These are phyloP conservation scores for Heteronetta atricapilla DNA, from an alignment of 2,113 vertebrate species.

Conservation along the genomic window DNA sequence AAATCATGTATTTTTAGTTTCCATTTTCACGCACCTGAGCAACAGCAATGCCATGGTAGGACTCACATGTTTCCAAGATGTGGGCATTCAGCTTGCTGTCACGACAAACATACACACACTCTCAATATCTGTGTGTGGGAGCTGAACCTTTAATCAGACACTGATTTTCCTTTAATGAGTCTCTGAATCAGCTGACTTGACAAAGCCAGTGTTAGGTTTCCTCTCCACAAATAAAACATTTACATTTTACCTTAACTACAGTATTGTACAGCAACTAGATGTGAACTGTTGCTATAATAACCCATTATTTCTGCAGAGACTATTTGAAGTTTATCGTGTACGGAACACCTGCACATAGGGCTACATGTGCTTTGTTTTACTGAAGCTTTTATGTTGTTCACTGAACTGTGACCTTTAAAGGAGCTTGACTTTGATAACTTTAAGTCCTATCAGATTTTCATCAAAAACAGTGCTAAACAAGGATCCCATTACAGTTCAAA, in stretches of 20 bases:
- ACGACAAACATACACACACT: accelerated
- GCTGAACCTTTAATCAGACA: neutral
- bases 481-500: slow-evolving; percentile 7
- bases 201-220: slow-evolving; percentile 14
- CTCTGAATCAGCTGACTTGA: neutral
- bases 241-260: slow-evolving; percentile 24
- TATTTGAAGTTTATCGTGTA: slow-evolving; percentile 7
- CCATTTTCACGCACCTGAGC: neutral
- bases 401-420: slow-evolving; percentile 59
- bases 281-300: slow-evolving; percentile 13
- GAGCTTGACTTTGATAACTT: slow-evolving; percentile 38
- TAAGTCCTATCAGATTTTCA: slow-evolving; percentile 37
- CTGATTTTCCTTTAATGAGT: neutral
- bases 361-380: slow-evolving; percentile 35
- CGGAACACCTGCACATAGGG: neutral
- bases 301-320: slow-evolving; percentile 9
- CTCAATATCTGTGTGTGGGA: neutral
- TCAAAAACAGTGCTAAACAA: slow-evolving; percentile 17
- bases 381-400: slow-evolving; percentile 54
- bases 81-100: neutral
- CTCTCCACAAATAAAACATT: neutral
- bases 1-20: neutral
- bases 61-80: neutral
- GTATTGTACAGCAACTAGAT: neutral
- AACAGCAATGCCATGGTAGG: neutral